Evolutionary conservation across 1,140 invertebrate genomes (phyloP).

Genomic region (Oncopodura yosiiana): DNA sequence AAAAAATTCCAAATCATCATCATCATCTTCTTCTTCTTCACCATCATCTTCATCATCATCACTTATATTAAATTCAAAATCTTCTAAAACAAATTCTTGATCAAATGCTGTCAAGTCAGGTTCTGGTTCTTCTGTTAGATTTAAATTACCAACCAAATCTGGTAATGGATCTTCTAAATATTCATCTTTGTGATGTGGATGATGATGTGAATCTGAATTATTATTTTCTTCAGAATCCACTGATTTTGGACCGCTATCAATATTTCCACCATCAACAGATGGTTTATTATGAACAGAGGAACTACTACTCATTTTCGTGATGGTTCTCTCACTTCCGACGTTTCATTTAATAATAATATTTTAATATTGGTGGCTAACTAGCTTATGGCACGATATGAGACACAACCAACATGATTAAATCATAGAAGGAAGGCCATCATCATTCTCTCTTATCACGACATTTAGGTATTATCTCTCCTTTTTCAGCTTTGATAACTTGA

Average conservation of each 20-base stretch:
- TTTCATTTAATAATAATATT: too few species aligned
- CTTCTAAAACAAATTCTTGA: conserved; percentile 32
- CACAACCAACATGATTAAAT: too few species aligned
- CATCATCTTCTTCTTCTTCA: conserved; percentile 1
- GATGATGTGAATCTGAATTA: conserved; percentile 2
- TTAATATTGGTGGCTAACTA: too few species aligned
- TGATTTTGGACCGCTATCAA: neutral
- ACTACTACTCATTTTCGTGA: too few species aligned
- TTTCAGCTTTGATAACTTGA: too few species aligned
- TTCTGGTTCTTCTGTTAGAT: conserved; percentile 26
- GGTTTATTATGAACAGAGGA: too few species aligned
- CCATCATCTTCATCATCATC: conserved; percentile 27
- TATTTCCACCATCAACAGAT: conserved; percentile 5
- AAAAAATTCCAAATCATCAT: conserved; percentile 31
- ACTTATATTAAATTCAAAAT: conserved; percentile 33
- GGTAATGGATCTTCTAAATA: conserved; percentile 35
- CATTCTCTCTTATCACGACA: too few species aligned
- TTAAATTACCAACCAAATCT: conserved; percentile 33
- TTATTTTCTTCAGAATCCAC: conserved; percentile 2
- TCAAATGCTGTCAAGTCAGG: conserved; percentile 28
- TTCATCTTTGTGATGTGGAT: conserved; percentile 27
- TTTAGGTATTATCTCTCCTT: too few species aligned
- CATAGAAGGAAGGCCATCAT: too few species aligned
- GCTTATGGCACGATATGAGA: too few species aligned
- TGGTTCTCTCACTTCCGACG: too few species aligned